Conservation (phyloP, 2,113 vertebrate species). For the Brevimyrus niger region DNA sequence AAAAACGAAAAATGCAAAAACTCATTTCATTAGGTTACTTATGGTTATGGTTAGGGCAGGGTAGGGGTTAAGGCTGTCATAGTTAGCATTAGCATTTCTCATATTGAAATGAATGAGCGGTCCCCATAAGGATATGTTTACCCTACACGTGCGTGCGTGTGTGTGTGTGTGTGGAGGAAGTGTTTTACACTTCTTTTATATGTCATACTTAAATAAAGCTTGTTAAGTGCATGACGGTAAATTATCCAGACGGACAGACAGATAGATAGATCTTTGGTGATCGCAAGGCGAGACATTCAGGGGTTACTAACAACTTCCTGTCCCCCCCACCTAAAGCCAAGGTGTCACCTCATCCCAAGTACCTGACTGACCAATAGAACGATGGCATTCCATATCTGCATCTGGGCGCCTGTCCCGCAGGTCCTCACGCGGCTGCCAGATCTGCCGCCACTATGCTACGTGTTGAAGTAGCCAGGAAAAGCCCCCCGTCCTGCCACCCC, state of each 20-base stretch:
- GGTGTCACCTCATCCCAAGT: background rate
- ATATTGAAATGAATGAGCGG: no score
- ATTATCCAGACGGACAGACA: background rate
- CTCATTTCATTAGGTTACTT: no score
- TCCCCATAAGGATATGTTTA: no score
- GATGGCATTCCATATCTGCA: background rate
- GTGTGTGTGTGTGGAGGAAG: no score
- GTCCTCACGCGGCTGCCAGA: background rate
- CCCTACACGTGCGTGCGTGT: no score
- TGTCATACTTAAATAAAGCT: background rate
- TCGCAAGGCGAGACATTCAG: background rate
- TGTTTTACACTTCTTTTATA: background rate
- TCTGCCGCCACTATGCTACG: background rate
- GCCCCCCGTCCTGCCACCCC: background rate
- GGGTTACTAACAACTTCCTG: background rate
- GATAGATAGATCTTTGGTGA: background rate
- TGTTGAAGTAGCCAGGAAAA: background rate
- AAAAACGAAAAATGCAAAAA: no score
- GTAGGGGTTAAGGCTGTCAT: no score
- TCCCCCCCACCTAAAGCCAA: background rate
- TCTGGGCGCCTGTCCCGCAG: background rate
- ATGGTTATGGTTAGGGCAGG: no score
- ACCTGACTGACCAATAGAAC: background rate
- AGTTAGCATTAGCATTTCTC: no score
- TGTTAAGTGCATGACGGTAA: background rate